Evolutionary conservation across 2,113 vertebrate species (phyloP), one percentile per base, ranked within the genome.

Genomic region (Tenebrosternarchus preto): DNA sequence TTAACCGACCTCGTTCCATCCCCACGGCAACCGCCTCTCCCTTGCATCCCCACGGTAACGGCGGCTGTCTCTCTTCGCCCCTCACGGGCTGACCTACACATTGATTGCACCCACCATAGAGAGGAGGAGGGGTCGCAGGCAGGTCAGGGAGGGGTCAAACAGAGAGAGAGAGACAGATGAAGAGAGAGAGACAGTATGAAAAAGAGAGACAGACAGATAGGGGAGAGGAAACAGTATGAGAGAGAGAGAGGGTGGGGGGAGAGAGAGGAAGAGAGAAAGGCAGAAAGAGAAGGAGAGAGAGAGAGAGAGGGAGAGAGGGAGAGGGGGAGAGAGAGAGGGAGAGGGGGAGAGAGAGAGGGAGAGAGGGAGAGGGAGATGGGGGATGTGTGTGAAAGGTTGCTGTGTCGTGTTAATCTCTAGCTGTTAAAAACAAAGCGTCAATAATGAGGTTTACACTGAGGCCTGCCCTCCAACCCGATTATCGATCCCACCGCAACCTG

Each of bases 351-450:
- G 24, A 56, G n/a, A 15, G 11, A 50, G 22, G 25, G 6, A 36
- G 43, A 56, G 7, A 11, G 15, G 50, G 1, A 29, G 36, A 36
- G 53, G 56, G 71, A 39, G 64, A 59, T 50, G 25, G 29, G 16
- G 50, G 5, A 50, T 50, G 43, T 50, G 43, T 50, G 43, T 50
- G 43, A 9, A 50, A 15, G 43, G 74, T 76, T 43, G 50, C 60
- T 20, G 43, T 66, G 74, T 39, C 29, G 46, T 77, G 76, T 77
- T 77, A 77, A 77, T 77, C 76, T 67, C 46, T 67, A 63, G 76
- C 50, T 67, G 76, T 77, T 77, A 77, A 77, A 76, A 77, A 77
- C 76, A 77, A 77, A 77, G 76, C 50, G 76, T 77, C 76, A 77
- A 77, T 77, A 77, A 77, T 77, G 76, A 77, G 76, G 76, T 77